Evolutionary conservation across 1,140 invertebrate species (phyloP).

Genomic region (Ridgeia piscesae): DNA sequence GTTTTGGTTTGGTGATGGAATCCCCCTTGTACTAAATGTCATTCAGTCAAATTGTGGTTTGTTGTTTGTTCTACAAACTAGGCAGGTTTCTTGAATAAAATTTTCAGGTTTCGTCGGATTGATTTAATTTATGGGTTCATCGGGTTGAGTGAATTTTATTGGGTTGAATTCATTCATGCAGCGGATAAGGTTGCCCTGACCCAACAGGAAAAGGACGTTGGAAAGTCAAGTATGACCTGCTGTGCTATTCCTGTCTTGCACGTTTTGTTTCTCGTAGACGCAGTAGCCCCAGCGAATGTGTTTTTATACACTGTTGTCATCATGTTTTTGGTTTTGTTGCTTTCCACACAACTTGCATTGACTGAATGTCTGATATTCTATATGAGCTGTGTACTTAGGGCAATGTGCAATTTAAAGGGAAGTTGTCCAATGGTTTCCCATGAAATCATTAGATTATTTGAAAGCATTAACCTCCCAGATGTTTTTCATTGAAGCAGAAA

Average conservation of each 20-base stretch:
- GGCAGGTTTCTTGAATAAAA: not conserved
- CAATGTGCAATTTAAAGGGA: not conserved
- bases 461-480: too few relatives aligned
- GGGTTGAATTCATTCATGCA: not conserved
- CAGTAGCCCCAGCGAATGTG: not conserved
- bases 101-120: not conserved
- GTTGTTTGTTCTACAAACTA: not conserved
- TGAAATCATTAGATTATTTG: too few relatives aligned
- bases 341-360: not conserved
- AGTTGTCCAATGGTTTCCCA: too few relatives aligned
- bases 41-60: too few relatives aligned
- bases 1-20: too few relatives aligned
- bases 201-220: constrained; percentile 17
- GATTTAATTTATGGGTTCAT: not conserved
- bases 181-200: not conserved
- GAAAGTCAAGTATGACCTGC: constrained; percentile 20
- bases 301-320: not conserved
- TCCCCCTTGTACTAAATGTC: too few relatives aligned
- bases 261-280: not conserved
- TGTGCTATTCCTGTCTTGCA: not conserved
- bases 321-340: not conserved
- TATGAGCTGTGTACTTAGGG: not conserved
- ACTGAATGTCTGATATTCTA: not conserved
- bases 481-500: too few relatives aligned
- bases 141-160: not conserved